phyloP scores from a whole-genome alignment of 2,797 vertebrate genomes.

The Dryobates pubescens region DNA sequence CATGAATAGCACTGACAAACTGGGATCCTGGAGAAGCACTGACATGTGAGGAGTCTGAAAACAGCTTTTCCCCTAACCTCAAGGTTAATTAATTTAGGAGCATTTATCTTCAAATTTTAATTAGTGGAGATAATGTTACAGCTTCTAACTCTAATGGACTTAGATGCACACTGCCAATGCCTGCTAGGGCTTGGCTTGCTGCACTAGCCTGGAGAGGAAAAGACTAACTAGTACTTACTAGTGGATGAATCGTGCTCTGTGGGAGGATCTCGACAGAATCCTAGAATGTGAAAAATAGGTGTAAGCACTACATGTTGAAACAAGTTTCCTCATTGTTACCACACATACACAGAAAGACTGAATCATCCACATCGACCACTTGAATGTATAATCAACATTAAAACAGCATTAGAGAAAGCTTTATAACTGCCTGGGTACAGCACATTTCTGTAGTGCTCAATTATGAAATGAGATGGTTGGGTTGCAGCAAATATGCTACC shows the following conservation, averaged over 20 bases:
- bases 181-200: background rate
- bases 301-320: background rate
- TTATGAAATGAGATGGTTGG: background rate
- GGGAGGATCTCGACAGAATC: constrained; percentile 79
- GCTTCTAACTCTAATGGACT: background rate
- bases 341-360: background rate
- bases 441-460: rapidly evolving
- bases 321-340: background rate
- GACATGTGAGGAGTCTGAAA: background rate
- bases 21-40: background rate
- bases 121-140: background rate
- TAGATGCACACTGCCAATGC: background rate
- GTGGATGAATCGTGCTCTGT: constrained; percentile 78
- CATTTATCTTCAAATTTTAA: background rate
- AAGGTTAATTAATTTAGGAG: background rate
- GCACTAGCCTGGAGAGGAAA: background rate
- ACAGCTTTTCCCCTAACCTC: background rate
- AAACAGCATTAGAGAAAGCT: background rate
- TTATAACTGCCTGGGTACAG: background rate
- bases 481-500: background rate
- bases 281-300: background rate
- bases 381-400: background rate
- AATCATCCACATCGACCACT: background rate
- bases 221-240: constrained; percentile 74
- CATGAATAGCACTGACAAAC: background rate